Conservation (phyloP, 2,113 vertebrate species). For the Empidonax alnorum region DNA sequence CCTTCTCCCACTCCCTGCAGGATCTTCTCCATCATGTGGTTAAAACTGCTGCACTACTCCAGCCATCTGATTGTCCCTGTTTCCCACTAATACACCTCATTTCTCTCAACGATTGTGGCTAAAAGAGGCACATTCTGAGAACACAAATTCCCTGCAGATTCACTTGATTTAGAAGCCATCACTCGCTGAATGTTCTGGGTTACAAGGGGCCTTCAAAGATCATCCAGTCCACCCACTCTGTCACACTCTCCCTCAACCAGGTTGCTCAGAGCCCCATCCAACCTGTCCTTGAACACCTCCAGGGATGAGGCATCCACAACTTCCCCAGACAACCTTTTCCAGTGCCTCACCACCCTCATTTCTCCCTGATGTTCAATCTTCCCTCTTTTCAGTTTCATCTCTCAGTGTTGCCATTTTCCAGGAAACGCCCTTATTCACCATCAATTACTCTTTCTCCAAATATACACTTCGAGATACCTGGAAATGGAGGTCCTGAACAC, state of each 20-base stretch:
- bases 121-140: neutral
- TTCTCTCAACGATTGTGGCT: neutral
- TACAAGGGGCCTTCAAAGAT: neutral
- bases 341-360: neutral
- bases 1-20: neutral
- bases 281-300: neutral
- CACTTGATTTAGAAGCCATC: neutral
- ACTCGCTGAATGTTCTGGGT: rapidly evolving
- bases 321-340: neutral
- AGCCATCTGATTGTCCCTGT: neutral
- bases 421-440: rapidly evolving
- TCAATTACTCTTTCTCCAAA: neutral
- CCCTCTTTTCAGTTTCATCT: neutral
- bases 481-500: neutral
- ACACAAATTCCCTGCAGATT: neutral
- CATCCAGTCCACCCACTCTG: neutral
- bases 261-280: neutral
- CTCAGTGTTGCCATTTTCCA: neutral
- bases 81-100: neutral
- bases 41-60: neutral
- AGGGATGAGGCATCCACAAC: neutral
- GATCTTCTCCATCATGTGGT: neutral
- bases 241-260: neutral
- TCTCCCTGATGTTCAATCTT: neutral
- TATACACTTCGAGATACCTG: rapidly evolving